A percentile compares a stretch with the other conserved stretches of the same genome.
phyloP scores from a whole-genome alignment of 2,888 invertebrate species.

The Athalia circularis region DNA sequence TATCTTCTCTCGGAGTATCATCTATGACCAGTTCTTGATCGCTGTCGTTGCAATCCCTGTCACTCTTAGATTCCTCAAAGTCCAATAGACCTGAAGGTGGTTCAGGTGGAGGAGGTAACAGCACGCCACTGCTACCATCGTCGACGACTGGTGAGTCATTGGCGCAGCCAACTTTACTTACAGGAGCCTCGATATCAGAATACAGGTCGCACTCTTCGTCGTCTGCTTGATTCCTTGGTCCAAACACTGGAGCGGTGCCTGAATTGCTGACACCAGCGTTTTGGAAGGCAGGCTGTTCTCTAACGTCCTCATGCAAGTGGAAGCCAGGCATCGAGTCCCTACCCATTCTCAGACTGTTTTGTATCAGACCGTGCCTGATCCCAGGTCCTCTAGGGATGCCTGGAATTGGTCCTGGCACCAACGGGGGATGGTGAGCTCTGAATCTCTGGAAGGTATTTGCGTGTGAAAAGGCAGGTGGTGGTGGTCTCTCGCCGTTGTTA shows the following conservation, averaged over 20 bases:
- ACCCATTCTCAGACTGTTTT: conserved; percentile 11
- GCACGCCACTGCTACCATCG: conserved; percentile 60
- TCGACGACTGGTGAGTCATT: conserved; percentile 66
- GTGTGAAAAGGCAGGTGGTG: conserved; percentile 50
- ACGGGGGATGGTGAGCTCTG: conserved; percentile 26
- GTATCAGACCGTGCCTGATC: background rate
- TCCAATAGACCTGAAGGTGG: conserved; percentile 72
- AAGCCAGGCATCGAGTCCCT: background rate
- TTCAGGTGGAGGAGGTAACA: conserved; percentile 73
- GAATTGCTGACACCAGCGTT: background rate
- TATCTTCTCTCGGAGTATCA: conserved; percentile 66
- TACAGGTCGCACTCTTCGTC: conserved; percentile 79
- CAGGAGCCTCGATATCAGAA: conserved; percentile 77
- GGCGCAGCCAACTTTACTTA: conserved; percentile 52
- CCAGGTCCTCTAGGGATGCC: background rate
- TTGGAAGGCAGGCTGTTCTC: background rate
- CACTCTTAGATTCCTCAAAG: conserved; percentile 69
- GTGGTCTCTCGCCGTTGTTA: conserved; percentile 48
- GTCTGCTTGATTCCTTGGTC: conserved; percentile 51
- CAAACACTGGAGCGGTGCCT: background rate
- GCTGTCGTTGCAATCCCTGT: conserved; percentile 68
- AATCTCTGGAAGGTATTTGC: conserved; percentile 45
- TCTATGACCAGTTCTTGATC: conserved; percentile 71
- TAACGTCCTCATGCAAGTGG: conserved; percentile 1
- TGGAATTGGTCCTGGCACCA: conserved; percentile 10